A percentile compares a stretch with the other conserved stretches of the same genome.
Conservation (phyloP, 2,888 invertebrate genomes). For the Platycheirus rosarum region DNA sequence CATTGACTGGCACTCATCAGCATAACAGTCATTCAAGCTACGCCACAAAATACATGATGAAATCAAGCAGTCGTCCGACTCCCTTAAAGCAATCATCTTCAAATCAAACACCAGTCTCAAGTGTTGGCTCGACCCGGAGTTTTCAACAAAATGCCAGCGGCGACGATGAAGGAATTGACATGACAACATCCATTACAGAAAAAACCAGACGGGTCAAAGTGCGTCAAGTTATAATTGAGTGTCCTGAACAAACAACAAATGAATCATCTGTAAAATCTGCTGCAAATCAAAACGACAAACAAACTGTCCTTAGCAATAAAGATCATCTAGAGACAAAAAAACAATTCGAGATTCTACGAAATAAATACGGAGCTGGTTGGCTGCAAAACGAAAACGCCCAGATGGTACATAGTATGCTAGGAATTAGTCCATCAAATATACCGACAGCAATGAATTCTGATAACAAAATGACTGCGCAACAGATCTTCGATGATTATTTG, state of each 20-base stretch:
- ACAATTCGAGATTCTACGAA: constrained; percentile 84
- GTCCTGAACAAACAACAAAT: constrained; percentile 59
- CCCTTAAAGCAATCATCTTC: constrained; percentile 51
- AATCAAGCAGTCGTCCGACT: constrained; percentile 74
- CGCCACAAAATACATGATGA: constrained; percentile 21
- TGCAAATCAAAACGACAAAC: constrained; percentile 48
- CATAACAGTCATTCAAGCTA: constrained; percentile 76
- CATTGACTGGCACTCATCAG: constrained; percentile 82
- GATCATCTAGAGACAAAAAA: constrained; percentile 85
- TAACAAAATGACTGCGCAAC: constrained; percentile 75
- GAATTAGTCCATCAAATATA: constrained; percentile 78
- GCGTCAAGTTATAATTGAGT: constrained; percentile 82
- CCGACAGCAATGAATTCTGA: constrained; percentile 34
- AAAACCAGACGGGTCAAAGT: constrained; percentile 82
- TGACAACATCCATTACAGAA: constrained; percentile 40
- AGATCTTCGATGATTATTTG: constrained; percentile 78
- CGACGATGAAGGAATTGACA: constrained; percentile 36
- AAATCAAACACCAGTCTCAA: constrained; percentile 79
- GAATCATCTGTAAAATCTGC: constrained; percentile 10
- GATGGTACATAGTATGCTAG: constrained; percentile 84
- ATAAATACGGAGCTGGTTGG: constrained; percentile 86
- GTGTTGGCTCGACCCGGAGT: constrained; percentile 79
- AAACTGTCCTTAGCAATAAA: constrained; percentile 59
- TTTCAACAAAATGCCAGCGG: constrained; percentile 64
- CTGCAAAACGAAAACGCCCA: constrained; percentile 84